Base-by-base conservation (phyloP, 2,113 vertebrate genomes). In the Festucalex cinctus region DNA sequence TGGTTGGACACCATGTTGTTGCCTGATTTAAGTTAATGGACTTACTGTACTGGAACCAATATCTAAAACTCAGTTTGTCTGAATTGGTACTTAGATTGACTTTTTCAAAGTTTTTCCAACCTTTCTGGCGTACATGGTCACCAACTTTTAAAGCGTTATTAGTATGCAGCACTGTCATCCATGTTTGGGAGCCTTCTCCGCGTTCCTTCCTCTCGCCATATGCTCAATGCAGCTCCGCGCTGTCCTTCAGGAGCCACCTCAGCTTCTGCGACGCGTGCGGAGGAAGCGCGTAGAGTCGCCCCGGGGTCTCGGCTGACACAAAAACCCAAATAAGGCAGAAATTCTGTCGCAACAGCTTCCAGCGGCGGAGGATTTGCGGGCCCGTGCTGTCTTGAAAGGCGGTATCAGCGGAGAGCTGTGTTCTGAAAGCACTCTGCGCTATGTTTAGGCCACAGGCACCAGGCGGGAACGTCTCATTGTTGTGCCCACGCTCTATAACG, bases 191-290 rank as follows among this genome's bases (percentile, higher is more conserved):
- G 26, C 13, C 53, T 32, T 5, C 26, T 56, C 24, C 5, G 70
- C 73, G 70, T 76, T 78, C 74, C 81, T 83, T 88, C 79, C 79
- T 83, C 82, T 79, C 81, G 13, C 86, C 86, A 87, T 85, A 85
- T 87, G 88, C 77, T 87, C 86, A 74, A 28, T 73, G 70, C 70
- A 72, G 76, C 83, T 73, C 79, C 63, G 77, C 66, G 58, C 61
- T 66, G 32, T 80, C 80, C 80, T 89, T 71, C 64, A 77, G 78
- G 82, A 85, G 74, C 73, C 76, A 82, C 83, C 76, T 84, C 84
- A 28, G 53, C 53, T 32, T 56, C 73, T 77, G 24, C 75, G 69
- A 66, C 13, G 69, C 67, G 56, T 77, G 64, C 78, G 70, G 72
- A 71, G 71, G 73, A 88, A 76, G 79, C 83, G 82, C 43, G 59